These are phyloP conservation scores for Donacobius atricapilla DNA, from an alignment of 2,113 vertebrate species.

Conservation along the genomic window DNA sequence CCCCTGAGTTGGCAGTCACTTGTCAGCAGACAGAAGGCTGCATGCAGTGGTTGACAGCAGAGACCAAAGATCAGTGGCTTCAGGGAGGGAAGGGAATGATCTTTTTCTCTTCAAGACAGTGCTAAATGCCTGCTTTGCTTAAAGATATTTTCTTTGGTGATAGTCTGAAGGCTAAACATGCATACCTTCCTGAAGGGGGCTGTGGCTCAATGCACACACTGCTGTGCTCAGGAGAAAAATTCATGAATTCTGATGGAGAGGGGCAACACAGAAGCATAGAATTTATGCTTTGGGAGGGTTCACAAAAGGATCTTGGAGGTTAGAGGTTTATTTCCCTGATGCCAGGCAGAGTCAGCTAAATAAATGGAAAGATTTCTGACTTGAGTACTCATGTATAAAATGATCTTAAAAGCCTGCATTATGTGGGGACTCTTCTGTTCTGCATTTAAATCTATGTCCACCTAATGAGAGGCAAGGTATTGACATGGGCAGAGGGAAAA, in stretches of 20 bases:
- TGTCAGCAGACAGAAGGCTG: not conserved
- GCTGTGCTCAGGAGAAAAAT: not conserved
- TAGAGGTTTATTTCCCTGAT: not conserved
- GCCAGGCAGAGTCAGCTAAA: not conserved
- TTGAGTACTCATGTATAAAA: not conserved
- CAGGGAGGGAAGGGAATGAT: not conserved
- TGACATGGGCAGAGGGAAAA: not conserved
- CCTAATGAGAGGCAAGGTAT: not conserved
- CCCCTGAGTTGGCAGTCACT: not conserved
- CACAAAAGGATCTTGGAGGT: not conserved
- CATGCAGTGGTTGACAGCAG: not conserved
- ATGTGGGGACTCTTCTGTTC: not conserved
- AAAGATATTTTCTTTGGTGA: not conserved
- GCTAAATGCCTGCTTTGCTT: not conserved
- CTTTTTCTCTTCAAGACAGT: not conserved
- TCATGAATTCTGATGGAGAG: not conserved
- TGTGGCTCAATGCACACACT: not conserved
- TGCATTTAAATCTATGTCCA: not conserved
- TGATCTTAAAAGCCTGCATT: not conserved
- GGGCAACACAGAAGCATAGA: not conserved
- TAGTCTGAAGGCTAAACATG: not conserved
- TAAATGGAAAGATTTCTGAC: not conserved
- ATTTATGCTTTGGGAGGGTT: not conserved
- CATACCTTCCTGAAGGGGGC: not conserved
- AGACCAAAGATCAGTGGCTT: not conserved